Evolutionary conservation across 2,888 invertebrate genomes (phyloP).

Genomic region (Alloplasta piceator): DNA sequence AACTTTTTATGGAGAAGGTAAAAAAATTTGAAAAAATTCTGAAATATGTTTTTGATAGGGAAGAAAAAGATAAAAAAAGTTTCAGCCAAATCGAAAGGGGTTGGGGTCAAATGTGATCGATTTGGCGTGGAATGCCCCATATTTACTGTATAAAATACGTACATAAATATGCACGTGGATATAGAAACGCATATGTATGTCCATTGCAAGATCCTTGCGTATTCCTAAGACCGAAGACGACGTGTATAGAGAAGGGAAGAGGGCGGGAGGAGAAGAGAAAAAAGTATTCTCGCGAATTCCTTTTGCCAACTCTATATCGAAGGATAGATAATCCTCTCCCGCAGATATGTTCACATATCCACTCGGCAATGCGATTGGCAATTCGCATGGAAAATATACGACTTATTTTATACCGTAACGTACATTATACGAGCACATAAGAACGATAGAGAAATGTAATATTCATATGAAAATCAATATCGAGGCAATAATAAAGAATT

Average conservation of each 20-base stretch:
- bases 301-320: constrained; percentile 51
- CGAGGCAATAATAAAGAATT: not conserved
- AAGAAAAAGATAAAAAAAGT: no score
- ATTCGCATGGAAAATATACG: constrained; percentile 61
- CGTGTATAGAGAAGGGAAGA: not conserved
- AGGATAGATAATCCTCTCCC: constrained; percentile 43
- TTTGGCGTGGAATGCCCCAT: no score
- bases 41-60: no score
- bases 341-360: constrained; percentile 49
- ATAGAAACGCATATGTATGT: not conserved
- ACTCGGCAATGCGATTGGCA: constrained; percentile 62
- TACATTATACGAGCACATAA: constrained; percentile 34
- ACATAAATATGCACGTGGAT: constrained; percentile 9
- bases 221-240: constrained; percentile 24
- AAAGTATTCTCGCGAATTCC: constrained; percentile 58
- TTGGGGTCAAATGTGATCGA: no score
- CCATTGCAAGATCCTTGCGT: not conserved
- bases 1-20: no score
- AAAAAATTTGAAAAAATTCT: no score
- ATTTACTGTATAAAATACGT: constrained; percentile 25
- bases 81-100: no score
- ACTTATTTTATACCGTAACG: constrained; percentile 53
- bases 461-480: constrained; percentile 18
- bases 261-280: constrained; percentile 12
- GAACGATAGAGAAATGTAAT: constrained; percentile 51